Percentiles rank a stretch among this genome's conserved stretches.
phyloP scores from a whole-genome alignment of 2,113 vertebrate species.

The Pteronura brasiliensis region DNA sequence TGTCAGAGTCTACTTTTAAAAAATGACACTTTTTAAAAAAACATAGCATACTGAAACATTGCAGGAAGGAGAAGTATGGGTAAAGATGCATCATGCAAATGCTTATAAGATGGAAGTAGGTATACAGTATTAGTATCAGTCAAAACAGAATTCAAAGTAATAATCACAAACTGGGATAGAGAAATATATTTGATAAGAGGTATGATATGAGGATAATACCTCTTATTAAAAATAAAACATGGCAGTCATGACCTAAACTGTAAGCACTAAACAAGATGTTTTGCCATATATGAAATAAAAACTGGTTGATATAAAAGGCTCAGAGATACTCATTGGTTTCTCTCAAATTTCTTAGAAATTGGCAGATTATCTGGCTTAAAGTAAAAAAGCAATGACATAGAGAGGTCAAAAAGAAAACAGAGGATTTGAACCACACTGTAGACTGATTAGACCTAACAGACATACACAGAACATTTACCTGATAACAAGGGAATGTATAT shows the following conservation, averaged over 20 bases:
- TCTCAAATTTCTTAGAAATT: not conserved
- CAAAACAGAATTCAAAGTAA: constrained; percentile 1
- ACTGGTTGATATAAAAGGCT: not conserved
- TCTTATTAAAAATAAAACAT: not conserved
- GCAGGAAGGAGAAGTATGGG: not conserved
- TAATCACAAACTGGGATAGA: not conserved
- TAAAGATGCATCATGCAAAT: not conserved
- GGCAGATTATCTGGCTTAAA: not conserved
- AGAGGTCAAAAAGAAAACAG: not conserved
- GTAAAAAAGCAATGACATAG: not conserved
- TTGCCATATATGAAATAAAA: not conserved
- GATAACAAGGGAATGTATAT: not conserved
- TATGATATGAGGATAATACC: not conserved
- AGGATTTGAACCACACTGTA: not conserved
- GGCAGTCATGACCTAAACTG: not conserved
- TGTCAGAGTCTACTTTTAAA: not conserved
- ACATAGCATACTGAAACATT: not conserved
- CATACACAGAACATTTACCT: not conserved
- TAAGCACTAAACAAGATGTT: not conserved
- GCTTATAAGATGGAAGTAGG: not conserved
- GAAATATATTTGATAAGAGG: not conserved
- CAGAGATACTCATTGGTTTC: not conserved
- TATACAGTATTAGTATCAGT: not conserved
- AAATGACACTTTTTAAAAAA: not conserved
- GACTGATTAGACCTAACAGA: not conserved